Conservation (phyloP, 2,888 invertebrate species). For the Drosophila parthenogenetica region DNA sequence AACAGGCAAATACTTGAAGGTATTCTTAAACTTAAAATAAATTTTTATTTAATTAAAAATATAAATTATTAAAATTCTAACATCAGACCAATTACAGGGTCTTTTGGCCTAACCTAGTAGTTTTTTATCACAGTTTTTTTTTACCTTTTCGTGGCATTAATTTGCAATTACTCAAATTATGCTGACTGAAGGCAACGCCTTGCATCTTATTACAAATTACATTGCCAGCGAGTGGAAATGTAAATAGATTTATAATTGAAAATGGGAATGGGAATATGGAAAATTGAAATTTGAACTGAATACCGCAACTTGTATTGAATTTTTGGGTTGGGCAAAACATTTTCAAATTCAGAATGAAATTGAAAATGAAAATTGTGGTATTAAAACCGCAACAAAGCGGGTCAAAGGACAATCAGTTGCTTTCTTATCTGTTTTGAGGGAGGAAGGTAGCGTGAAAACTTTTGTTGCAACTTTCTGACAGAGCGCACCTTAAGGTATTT, state of each 20-base stretch:
- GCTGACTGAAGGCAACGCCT: constrained; percentile 36
- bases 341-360: no score
- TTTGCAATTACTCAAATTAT: constrained; percentile 68
- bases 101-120: no score
- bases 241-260: constrained; percentile 39
- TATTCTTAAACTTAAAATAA: no score
- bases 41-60: no score
- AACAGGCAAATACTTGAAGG: no score
- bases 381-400: constrained; percentile 12
- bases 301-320: constrained; percentile 1
- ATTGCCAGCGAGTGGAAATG: constrained; percentile 26
- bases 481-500: constrained; percentile 19
- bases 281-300: constrained; percentile 22
- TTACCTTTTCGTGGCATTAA: constrained; percentile 52
- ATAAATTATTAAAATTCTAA: no score
- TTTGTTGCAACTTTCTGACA: constrained; percentile 26
- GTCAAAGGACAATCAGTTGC: constrained; percentile 6
- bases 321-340: background rate
- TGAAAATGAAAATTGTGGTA: no score
- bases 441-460: constrained; percentile 15
- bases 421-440: background rate
- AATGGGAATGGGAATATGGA: constrained; percentile 24
- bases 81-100: background rate
- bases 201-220: constrained; percentile 38
- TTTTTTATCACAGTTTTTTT: background rate